Evolutionary conservation across 2,797 vertebrate genomes (phyloP), one percentile per base, ranked within the genome.

Genomic region (Odontamblyopus lacepedii): DNA sequence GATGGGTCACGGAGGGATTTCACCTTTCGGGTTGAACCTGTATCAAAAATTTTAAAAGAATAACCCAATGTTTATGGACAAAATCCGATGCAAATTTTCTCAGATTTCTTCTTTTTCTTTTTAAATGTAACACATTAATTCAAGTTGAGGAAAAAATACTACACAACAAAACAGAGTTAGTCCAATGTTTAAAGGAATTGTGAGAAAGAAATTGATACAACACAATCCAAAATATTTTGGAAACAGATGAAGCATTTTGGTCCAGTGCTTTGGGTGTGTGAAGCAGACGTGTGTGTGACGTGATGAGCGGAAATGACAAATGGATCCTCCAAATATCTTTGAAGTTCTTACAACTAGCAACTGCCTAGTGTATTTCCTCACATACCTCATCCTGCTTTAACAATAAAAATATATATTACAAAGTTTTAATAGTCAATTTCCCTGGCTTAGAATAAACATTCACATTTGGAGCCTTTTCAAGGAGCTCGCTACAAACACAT

Each of bases 1-100:
- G 93, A 69, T 0, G 98, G 96, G 81, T 98, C 95, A 23, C 96
- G 91, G 23, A 99, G 95, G 51, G 98, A 99, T 83, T 96, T 98
- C 19, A 99, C 93, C 84, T 96, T 99, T 83, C 90, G 94, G 9
- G 94, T 94, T 0, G 88, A 69, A 71, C 95, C 98, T 98, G 89
- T 0, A 2, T 61, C 64, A 41, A 53, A 12, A 0, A 55, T 62
- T 8, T 38, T 18, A 53, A 57, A 27, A 44, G 23, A 26, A 48
- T 5, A 23, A 64, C 5, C n/a, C 6, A 6, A 9, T 0, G 44
- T 38, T n/a, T n/a, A 30, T n/a, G 3, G 11, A 63, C 61, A 63
- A 35, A 38, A 63, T 19, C 15, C 30, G 57, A 60, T 26, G 27
- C 13, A 29, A 32, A 15, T 61, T 62, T 30, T 32, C 16, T n/a